Evolutionary conservation across 1,140 invertebrate genomes (phyloP).

Genomic region (Anthonomus grandis): DNA sequence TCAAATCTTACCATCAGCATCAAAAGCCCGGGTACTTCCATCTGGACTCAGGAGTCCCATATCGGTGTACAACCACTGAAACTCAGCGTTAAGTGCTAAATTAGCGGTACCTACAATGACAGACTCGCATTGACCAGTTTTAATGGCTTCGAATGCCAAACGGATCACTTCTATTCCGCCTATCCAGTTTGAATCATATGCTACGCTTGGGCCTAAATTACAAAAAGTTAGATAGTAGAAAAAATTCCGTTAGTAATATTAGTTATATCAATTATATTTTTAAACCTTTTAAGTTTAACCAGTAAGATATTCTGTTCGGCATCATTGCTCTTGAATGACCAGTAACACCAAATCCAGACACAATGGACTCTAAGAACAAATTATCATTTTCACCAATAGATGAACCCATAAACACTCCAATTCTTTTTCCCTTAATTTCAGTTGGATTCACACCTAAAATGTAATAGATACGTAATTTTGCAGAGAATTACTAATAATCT

Average conservation of each 20-base stretch:
- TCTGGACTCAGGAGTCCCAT: conserved; percentile 63
- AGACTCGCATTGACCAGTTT: conserved; percentile 62
- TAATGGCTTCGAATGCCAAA: conserved; percentile 61
- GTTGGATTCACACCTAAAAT: conserved; percentile 61
- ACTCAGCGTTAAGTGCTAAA: conserved; percentile 62
- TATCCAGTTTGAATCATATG: conserved; percentile 69
- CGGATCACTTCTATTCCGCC: conserved; percentile 65
- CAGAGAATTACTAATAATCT: background rate
- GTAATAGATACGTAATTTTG: conserved; percentile 31
- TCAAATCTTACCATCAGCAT: conserved; percentile 56
- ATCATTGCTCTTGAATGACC: conserved; percentile 66
- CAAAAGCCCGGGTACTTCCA: conserved; percentile 69
- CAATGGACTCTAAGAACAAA: conserved; percentile 45
- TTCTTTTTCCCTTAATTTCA: conserved; percentile 58
- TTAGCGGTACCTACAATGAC: conserved; percentile 66
- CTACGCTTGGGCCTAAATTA: conserved; percentile 66
- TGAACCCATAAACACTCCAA: conserved; percentile 67
- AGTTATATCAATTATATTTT: conserved; percentile 14
- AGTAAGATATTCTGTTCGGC: conserved; percentile 64
- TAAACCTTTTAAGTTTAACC: conserved; percentile 64
- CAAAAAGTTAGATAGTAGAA: no score
- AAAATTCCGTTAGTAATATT: background rate
- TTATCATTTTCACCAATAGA: conserved; percentile 60
- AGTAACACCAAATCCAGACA: conserved; percentile 60
- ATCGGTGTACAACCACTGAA: conserved; percentile 57